A percentile compares a stretch with the other conserved stretches of the same genome.
These are phyloP conservation scores for Carposina sasakii DNA, from an alignment of 1,140 invertebrate genomes.

Conservation along the genomic window DNA sequence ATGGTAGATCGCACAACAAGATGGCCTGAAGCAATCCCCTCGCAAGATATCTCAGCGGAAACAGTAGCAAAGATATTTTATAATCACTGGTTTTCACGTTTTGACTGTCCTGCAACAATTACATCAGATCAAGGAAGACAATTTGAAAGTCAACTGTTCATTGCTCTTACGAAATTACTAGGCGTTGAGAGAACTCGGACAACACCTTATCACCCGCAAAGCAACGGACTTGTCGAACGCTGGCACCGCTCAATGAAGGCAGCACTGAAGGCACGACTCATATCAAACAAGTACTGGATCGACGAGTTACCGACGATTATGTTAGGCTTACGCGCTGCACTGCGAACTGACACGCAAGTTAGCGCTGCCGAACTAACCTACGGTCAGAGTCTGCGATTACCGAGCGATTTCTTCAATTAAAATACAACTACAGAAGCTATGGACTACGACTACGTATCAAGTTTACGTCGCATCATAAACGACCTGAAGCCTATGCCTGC, in stretches of 20 bases:
- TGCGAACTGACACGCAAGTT: slow-evolving; percentile 22
- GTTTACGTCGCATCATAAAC: no score
- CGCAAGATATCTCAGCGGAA: slow-evolving; percentile 48
- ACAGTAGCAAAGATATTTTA: slow-evolving; percentile 21
- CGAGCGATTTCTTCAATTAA: slow-evolving; percentile 29
- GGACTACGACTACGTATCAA: no score
- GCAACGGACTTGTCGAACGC: slow-evolving; percentile 47
- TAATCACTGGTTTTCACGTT: slow-evolving; percentile 34
- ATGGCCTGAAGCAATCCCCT: slow-evolving; percentile 65
- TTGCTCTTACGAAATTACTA: slow-evolving; percentile 19
- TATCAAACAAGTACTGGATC: slow-evolving; percentile 27
- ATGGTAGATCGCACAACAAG: slow-evolving; percentile 60
- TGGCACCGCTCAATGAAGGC: slow-evolving; percentile 58
- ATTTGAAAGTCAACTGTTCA: slow-evolving; percentile 46
- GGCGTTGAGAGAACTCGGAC: slow-evolving; percentile 37
- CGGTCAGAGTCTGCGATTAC: slow-evolving; percentile 21
- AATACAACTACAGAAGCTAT: no score
- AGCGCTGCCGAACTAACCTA: slow-evolving; percentile 30
- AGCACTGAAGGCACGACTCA: slow-evolving; percentile 29
- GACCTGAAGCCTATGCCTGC: no score
- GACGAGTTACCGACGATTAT: slow-evolving; percentile 41
- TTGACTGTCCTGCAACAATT: slow-evolving; percentile 34
- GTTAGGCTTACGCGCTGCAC: slow-evolving; percentile 29
- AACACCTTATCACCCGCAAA: slow-evolving; percentile 51
- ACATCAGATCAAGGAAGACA: slow-evolving; percentile 51